Evolutionary conservation across 2,113 vertebrate genomes (phyloP).

Genomic region (Cheilinus undulatus): DNA sequence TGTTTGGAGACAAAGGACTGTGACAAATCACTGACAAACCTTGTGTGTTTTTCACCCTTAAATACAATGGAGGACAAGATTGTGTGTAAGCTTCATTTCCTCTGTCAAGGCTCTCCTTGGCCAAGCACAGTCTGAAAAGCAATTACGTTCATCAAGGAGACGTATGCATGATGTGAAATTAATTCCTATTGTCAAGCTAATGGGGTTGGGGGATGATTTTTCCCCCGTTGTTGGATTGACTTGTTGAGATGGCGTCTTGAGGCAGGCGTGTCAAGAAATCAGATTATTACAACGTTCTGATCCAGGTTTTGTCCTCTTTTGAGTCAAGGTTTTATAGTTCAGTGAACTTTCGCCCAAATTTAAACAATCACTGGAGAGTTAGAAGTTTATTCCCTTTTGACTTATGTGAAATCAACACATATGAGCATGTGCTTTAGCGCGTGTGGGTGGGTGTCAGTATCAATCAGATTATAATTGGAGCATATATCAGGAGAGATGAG

Average conservation of each 20-base stretch:
- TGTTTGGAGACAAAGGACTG: constrained; percentile 59
- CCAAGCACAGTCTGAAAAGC: constrained; percentile 62
- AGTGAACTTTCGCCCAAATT: no score
- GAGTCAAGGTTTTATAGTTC: no score
- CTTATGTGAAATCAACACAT: not conserved
- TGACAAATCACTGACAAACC: constrained; percentile 60
- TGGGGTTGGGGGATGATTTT: constrained; percentile 8
- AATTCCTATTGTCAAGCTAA: constrained; percentile 70
- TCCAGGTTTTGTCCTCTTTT: no score
- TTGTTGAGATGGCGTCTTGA: constrained; percentile 19
- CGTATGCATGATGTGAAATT: constrained; percentile 60
- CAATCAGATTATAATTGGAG: not conserved
- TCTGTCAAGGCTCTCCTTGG: constrained; percentile 51
- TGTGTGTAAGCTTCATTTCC: constrained; percentile 59
- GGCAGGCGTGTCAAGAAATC: constrained; percentile 22
- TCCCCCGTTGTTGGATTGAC: constrained; percentile 7
- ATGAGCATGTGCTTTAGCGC: not conserved
- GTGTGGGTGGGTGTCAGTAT: not conserved
- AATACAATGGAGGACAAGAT: constrained; percentile 64
- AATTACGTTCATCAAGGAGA: constrained; percentile 70
- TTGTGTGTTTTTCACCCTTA: constrained; percentile 30
- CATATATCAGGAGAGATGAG: constrained; percentile 5
- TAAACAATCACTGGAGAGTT: no score
- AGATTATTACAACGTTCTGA: no score
- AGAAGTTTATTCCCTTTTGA: no score